phyloP scores from a whole-genome alignment of 92 coral and sea anemone genomes.

The Phenganax marumi region DNA sequence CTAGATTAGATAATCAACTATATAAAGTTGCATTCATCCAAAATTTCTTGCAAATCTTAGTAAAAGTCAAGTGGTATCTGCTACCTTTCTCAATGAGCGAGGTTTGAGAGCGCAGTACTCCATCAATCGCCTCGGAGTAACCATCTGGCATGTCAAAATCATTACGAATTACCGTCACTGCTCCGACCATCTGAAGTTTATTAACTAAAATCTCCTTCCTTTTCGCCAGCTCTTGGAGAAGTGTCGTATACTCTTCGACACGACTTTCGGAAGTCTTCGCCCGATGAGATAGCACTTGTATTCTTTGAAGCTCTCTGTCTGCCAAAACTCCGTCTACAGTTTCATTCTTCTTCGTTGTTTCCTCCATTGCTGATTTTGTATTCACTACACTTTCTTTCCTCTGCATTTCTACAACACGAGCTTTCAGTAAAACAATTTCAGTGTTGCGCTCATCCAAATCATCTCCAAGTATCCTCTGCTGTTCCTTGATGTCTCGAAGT shows the following conservation, averaged over 20 bases:
- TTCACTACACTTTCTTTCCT: not conserved
- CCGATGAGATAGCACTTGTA: constrained; percentile 7
- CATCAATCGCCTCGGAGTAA: constrained; percentile 33
- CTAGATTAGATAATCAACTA: too few species aligned
- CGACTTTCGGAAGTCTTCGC: constrained; percentile 8
- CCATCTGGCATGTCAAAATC: constrained; percentile 40
- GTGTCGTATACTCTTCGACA: not conserved
- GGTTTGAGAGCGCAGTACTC: constrained; percentile 24
- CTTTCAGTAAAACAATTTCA: constrained; percentile 29
- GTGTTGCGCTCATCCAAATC: constrained; percentile 60
- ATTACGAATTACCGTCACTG: constrained; percentile 30
- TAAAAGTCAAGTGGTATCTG: too few species aligned
- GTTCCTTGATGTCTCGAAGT: constrained; percentile 53
- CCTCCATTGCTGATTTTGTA: not conserved
- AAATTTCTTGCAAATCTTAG: too few species aligned
- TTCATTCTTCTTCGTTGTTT: not conserved
- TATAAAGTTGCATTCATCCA: too few species aligned
- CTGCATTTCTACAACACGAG: constrained; percentile 25
- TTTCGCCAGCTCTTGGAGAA: constrained; percentile 25
- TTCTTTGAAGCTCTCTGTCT: constrained; percentile 11
- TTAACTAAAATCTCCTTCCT: constrained; percentile 29
- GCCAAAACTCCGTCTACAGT: not conserved
- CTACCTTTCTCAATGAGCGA: constrained; percentile 34
- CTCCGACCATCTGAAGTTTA: constrained; percentile 44
- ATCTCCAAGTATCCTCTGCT: constrained; percentile 50